phyloP scores from a whole-genome alignment of 2,888 invertebrate genomes.

The Brenthis hecate region DNA sequence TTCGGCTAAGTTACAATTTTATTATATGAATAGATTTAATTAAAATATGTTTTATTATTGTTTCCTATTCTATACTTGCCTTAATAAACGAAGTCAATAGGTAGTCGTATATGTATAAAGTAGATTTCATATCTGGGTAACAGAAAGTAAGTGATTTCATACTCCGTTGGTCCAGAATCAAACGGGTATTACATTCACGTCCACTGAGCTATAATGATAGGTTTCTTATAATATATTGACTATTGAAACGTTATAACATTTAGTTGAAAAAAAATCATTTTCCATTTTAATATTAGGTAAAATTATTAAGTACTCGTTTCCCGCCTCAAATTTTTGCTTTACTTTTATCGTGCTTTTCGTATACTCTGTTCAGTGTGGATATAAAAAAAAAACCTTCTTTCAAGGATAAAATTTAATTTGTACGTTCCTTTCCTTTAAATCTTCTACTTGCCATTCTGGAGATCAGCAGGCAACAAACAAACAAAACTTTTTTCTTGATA shows the following conservation, averaged over 20 bases:
- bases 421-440: no score
- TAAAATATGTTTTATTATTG: no score
- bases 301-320: no score
- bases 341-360: neutral
- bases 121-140: slow-evolving; percentile 16
- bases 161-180: slow-evolving; percentile 37
- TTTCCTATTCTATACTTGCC: no score
- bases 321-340: no score
- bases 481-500: no score
- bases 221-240: slow-evolving; percentile 14
- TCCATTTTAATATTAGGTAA: neutral
- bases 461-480: no score
- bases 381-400: no score
- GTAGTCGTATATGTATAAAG: slow-evolving; percentile 16
- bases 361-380: neutral
- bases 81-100: no score
- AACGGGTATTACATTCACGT: slow-evolving; percentile 35
- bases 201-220: slow-evolving; percentile 32
- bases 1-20: no score
- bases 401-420: no score
- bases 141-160: slow-evolving; percentile 39
- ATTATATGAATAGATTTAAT: neutral
- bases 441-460: no score
- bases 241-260: neutral
- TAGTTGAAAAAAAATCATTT: neutral